Evolutionary conservation across 1,140 invertebrate genomes (phyloP).

Genomic region (Oryzaephilus surinamensis): DNA sequence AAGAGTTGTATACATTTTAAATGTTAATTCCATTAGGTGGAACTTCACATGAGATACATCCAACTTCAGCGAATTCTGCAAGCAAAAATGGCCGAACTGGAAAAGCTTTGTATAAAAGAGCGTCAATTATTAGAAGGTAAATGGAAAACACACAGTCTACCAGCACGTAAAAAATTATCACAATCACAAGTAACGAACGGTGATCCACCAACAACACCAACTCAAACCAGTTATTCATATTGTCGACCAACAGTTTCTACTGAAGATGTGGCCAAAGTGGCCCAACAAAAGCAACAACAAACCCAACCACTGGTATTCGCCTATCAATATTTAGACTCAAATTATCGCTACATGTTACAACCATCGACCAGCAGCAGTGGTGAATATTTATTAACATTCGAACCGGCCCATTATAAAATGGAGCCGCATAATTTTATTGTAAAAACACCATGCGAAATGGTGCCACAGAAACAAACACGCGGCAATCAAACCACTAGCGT

Average conservation of each 20-base stretch:
- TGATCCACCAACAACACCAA: constrained; percentile 36
- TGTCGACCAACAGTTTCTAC: constrained; percentile 57
- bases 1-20: neutral
- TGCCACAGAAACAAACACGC: constrained; percentile 28
- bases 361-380: constrained; percentile 46
- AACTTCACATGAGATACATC: constrained; percentile 83
- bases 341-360: constrained; percentile 54
- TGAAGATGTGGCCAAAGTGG: constrained; percentile 52
- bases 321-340: constrained; percentile 58
- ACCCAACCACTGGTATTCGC: constrained; percentile 49
- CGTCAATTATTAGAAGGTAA: constrained; percentile 70
- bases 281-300: constrained; percentile 39
- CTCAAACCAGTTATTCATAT: constrained; percentile 38
- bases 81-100: constrained; percentile 76
- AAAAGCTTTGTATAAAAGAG: constrained; percentile 71
- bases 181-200: constrained; percentile 39
- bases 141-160: constrained; percentile 79
- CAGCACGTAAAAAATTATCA: constrained; percentile 61
- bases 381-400: constrained; percentile 56
- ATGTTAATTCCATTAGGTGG: constrained; percentile 45
- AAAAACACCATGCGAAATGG: constrained; percentile 45
- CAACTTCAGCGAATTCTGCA: constrained; percentile 76
- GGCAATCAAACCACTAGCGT: constrained; percentile 40
- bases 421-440: constrained; percentile 52
- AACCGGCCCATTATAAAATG: constrained; percentile 48